phyloP scores from a whole-genome alignment of 2,888 invertebrate species.

The Aplocera efformata region DNA sequence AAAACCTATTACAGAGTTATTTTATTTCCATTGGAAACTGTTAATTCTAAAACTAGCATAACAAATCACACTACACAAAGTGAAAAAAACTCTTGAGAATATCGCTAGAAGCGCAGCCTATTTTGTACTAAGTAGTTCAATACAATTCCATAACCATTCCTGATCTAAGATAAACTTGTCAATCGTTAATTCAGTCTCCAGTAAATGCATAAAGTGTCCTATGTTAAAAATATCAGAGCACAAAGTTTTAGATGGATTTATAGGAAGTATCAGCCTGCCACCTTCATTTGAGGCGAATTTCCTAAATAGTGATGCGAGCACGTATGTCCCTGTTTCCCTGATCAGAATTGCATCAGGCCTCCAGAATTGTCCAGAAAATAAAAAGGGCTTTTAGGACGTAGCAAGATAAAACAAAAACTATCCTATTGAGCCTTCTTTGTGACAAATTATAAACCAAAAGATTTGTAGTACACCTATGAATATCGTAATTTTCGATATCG shows the following conservation, averaged over 20 bases:
- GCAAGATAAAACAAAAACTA: too few species aligned
- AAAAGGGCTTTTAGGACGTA: too few species aligned
- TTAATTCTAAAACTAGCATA: slow-evolving; percentile 52
- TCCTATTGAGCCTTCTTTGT: too few species aligned
- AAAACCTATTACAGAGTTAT: slow-evolving; percentile 32
- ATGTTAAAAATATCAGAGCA: slow-evolving; percentile 10
- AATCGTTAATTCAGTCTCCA: slow-evolving; percentile 11
- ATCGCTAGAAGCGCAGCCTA: slow-evolving; percentile 17
- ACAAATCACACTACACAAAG: slow-evolving; percentile 40
- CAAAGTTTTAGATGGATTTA: slow-evolving; percentile 5
- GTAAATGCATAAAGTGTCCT: slow-evolving; percentile 13
- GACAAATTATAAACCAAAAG: too few species aligned
- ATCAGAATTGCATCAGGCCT: too few species aligned
- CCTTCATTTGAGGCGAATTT: too few species aligned
- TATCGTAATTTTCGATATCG: too few species aligned
- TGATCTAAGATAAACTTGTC: slow-evolving; percentile 8
- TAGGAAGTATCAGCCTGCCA: slow-evolving; percentile 9
- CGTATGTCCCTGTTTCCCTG: too few species aligned
- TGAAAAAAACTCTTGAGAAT: slow-evolving; percentile 13
- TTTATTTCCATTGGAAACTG: slow-evolving; percentile 60
- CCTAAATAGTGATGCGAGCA: too few species aligned
- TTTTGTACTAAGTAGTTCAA: slow-evolving; percentile 20
- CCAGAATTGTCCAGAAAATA: too few species aligned
- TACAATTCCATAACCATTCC: slow-evolving; percentile 7
- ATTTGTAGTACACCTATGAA: too few species aligned